Base-by-base conservation (phyloP, 2,888 invertebrate genomes). In the Papilio demoleus region DNA sequence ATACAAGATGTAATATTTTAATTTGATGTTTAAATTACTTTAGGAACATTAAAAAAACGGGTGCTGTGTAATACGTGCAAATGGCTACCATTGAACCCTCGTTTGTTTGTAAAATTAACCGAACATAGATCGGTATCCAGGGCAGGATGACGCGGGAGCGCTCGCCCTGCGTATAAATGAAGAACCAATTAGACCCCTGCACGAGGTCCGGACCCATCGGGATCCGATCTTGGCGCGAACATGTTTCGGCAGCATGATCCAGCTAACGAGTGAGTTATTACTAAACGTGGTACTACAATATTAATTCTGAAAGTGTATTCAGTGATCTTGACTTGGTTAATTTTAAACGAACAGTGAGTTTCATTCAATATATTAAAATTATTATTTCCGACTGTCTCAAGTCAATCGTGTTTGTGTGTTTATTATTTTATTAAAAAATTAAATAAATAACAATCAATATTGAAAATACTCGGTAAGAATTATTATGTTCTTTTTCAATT, bases 161-260 rank as follows among this genome's bases (percentile, higher is more conserved):
- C 61, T 66, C 70, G 70, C 63, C 68, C 62, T 65, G 70, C 71
- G 69, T 72, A 70, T 71, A 72, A 74, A 75, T 71, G 71, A 69
- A 65, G 70, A 70, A 58, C 70, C 73, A 73, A 75, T 75, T 76
- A 74, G 64, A 65, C 68, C 73, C 72, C 14, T 40, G 50, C 22
- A 50, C 50, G 60, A 60, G 53, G 22, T 61, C 19, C 65, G 61
- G 53, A 60, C 60, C 65, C 50, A 40, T 56, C 62, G 67, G 50
- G 45, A 4, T 36, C 68, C 65, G 42, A 61, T 53, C 50, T 14
- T n/a, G 62, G 68, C 58, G 59, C 27, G 61, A 56, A 70, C 64
- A 66, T 58, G 66, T 69, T 72, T 72, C 67, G 68, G 34, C 65
- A 70, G 66, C 68, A 65, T 71, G 68, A 70, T 68, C 70, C 68